Percentiles rank a stretch among this genome's conserved stretches.
phyloP scores from a whole-genome alignment of 1,140 invertebrate species.

The Aphaenogaster floridana region DNA sequence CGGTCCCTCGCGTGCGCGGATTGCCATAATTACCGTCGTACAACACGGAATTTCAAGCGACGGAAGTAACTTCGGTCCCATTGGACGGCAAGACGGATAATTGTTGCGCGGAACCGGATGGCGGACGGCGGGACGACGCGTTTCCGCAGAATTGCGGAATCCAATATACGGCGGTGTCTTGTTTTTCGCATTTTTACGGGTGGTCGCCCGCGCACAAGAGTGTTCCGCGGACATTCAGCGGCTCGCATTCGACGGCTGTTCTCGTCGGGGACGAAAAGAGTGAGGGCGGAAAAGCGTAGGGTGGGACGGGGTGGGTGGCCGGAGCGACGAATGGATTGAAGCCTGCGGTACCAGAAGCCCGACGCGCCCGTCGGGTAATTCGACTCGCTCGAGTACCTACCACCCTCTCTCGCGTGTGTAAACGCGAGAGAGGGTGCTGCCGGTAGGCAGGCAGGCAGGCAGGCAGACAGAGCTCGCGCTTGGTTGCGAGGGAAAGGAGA shows the following conservation, averaged over 20 bases:
- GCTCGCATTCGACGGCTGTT: conserved; percentile 33
- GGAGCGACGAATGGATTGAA: conserved; percentile 80
- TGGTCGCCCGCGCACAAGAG: conserved; percentile 51
- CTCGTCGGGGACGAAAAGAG: neutral
- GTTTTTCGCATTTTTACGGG: conserved; percentile 42
- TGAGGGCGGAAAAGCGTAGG: conserved; percentile 41
- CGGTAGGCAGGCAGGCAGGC: conserved; percentile 50
- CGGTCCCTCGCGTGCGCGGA: conserved; percentile 25
- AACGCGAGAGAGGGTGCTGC: conserved; percentile 30
- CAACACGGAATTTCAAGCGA: conserved; percentile 35
- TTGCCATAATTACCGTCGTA: conserved; percentile 52
- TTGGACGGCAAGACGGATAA: conserved; percentile 44
- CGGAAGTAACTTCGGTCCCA: conserved; percentile 56
- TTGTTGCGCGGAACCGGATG: conserved; percentile 32
- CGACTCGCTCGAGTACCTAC: conserved; percentile 83
- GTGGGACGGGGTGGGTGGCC: conserved; percentile 68
- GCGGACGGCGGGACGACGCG: conserved; percentile 4
- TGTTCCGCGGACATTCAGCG: conserved; percentile 39
- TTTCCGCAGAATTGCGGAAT: conserved; percentile 30
- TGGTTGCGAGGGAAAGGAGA: conserved; percentile 69
- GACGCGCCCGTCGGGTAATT: conserved; percentile 81
- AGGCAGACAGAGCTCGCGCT: conserved; percentile 20
- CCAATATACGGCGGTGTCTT: conserved; percentile 26
- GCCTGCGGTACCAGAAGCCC: conserved; percentile 78
- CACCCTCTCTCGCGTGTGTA: conserved; percentile 75